Evolutionary conservation across 1,140 invertebrate species (phyloP), one percentile per base, ranked within the genome.

Genomic region (Medauroidea extradentata): DNA sequence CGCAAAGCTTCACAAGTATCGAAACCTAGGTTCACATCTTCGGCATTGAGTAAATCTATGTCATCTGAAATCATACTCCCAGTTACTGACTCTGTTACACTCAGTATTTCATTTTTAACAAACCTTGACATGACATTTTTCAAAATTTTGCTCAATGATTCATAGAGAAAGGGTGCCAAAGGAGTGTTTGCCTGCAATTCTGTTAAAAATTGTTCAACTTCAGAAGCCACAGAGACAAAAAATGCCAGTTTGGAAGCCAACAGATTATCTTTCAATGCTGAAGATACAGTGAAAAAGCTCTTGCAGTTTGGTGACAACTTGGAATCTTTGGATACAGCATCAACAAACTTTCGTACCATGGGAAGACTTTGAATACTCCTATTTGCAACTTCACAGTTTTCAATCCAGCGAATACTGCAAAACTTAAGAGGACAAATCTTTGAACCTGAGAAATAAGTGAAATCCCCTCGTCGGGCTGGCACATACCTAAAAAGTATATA

Each of bases 301-400:
- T 51, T 23, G 16, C 46, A 49, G 44, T 49, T 49, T n/a, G 29
- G 43, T 38, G 25, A 25, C 24, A 53, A 49, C 19, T 39, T 29
- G 29, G 29, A 61, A 25, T 61, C 58, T 25, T 39, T 25, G 29
- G 29, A 34, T 2, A 60, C 41, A 46, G 46, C 49, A 11, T 19
- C 21, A 49, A 11, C 27, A 44, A 16, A 44, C 19, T 14, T 42
- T 25, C 5, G 41, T 39, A 27, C 23, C 39, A 55, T 38, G 8
- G 62, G 61, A 13, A 67, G n/a, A 39, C 63, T 60, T 8, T 21
- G 27, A 5, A 58, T 51, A 49, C 63, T 64, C 57, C 63, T 58
- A 19, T 56, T 50, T 41, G 57, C 63, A 42, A 67, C 68, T 16
- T 7, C 43, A 39, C 42, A 42, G 42, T 68, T 66, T 59, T 68